phyloP scores from a whole-genome alignment of 1,140 invertebrate species.

The Eufriesea mexicana region DNA sequence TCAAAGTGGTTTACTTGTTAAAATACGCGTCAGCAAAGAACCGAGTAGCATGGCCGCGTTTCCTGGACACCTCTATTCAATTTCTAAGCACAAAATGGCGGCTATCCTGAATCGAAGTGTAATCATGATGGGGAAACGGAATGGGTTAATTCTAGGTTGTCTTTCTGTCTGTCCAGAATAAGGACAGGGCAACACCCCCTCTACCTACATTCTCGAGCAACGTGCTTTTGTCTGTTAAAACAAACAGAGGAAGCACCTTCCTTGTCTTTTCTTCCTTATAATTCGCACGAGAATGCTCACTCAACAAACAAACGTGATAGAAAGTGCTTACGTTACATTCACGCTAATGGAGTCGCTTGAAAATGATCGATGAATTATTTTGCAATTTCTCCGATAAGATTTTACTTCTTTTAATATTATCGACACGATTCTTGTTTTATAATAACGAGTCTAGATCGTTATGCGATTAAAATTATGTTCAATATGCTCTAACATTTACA shows the following conservation, averaged over 20 bases:
- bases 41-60: conserved; percentile 65
- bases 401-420: too few species aligned
- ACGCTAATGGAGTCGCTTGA: not conserved
- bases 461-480: too few species aligned
- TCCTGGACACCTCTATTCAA: conserved; percentile 73
- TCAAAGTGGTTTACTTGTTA: conserved; percentile 41
- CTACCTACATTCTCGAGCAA: not conserved
- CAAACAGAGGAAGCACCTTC: conserved; percentile 60
- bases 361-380: too few species aligned
- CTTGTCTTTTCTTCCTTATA: not conserved
- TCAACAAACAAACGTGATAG: not conserved
- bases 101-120: conserved; percentile 58
- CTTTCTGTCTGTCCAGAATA: conserved; percentile 68
- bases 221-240: conserved; percentile 46
- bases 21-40: conserved; percentile 22
- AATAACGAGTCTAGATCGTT: too few species aligned
- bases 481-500: too few species aligned
- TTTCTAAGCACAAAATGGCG: conserved; percentile 71
- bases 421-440: too few species aligned
- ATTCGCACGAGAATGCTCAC: conserved; percentile 24
- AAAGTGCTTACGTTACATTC: not conserved
- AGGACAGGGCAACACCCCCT: conserved; percentile 62
- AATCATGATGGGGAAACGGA: conserved; percentile 64
- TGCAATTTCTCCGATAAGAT: too few species aligned
- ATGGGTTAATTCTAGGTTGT: conserved; percentile 76